Evolutionary conservation across 2,797 vertebrate species (phyloP).

Genomic region (Rhynchonycteris naso): DNA sequence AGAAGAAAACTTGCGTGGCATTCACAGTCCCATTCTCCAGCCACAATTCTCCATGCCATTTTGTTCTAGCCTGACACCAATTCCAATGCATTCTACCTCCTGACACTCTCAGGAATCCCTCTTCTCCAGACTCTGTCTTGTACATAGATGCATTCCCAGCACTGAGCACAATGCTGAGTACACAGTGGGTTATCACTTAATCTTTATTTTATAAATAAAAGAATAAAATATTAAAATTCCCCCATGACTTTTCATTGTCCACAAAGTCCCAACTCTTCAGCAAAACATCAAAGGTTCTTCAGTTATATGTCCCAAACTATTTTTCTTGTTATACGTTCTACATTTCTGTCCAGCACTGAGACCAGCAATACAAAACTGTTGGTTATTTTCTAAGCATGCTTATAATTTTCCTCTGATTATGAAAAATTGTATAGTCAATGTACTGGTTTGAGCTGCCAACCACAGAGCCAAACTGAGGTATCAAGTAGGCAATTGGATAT

Average conservation of each 20-base stretch:
- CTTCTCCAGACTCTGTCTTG: neutral
- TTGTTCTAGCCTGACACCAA: neutral
- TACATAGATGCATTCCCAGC: neutral
- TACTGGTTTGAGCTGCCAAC: neutral
- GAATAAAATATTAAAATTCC: conserved; percentile 5
- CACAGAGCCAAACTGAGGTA: neutral
- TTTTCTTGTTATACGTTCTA: neutral
- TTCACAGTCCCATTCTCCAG: neutral
- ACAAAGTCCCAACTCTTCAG: neutral
- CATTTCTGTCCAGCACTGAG: neutral
- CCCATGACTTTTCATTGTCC: neutral
- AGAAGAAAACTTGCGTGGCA: neutral
- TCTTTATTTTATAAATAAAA: neutral
- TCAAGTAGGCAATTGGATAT: neutral
- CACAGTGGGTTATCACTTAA: neutral
- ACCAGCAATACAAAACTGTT: neutral
- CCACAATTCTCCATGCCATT: neutral
- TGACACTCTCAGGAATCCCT: neutral
- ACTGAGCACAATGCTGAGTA: neutral
- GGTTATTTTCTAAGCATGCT: neutral
- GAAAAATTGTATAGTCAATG: neutral
- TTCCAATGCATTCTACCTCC: neutral
- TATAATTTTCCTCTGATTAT: neutral
- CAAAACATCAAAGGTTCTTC: neutral
- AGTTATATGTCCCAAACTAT: neutral